These are phyloP conservation scores for Serranochromis macrocephalus DNA, from an alignment of 2,113 vertebrate species.

Conservation along the genomic window DNA sequence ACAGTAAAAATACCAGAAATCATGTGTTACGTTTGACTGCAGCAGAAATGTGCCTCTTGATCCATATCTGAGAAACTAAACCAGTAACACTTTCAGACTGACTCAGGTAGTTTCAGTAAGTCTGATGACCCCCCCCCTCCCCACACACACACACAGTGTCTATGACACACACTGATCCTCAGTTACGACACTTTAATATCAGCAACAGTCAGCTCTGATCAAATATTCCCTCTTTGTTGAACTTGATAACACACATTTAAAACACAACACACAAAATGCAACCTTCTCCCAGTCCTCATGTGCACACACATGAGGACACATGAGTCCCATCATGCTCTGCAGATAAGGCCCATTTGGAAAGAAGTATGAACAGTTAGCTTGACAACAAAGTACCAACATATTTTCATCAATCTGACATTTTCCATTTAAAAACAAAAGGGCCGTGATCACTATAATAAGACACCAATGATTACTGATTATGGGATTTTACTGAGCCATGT, in stretches of 20 bases:
- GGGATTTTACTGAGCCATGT: not conserved
- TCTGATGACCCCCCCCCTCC: not conserved
- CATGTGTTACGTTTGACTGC: not conserved
- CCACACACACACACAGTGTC: not conserved
- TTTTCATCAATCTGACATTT: not conserved
- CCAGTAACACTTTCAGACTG: not conserved
- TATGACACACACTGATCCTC: not conserved
- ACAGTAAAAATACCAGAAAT: not conserved
- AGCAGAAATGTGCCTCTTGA: not conserved
- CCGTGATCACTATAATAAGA: no score
- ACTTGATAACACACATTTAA: not conserved
- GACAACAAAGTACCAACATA: not conserved
- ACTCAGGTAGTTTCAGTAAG: not conserved
- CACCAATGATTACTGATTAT: not conserved
- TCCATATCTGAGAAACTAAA: not conserved
- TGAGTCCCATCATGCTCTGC: rapidly evolving
- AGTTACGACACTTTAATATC: not conserved
- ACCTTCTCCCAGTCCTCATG: not conserved
- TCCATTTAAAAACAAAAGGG: not conserved
- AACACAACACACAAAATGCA: not conserved
- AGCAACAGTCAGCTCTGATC: not conserved
- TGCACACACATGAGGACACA: not conserved
- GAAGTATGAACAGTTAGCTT: not conserved
- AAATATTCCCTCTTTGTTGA: not conserved
- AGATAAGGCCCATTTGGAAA: not conserved